These are phyloP conservation scores for Loxodonta africana DNA, from an alignment of 2,113 vertebrate genomes.

Conservation along the genomic window DNA sequence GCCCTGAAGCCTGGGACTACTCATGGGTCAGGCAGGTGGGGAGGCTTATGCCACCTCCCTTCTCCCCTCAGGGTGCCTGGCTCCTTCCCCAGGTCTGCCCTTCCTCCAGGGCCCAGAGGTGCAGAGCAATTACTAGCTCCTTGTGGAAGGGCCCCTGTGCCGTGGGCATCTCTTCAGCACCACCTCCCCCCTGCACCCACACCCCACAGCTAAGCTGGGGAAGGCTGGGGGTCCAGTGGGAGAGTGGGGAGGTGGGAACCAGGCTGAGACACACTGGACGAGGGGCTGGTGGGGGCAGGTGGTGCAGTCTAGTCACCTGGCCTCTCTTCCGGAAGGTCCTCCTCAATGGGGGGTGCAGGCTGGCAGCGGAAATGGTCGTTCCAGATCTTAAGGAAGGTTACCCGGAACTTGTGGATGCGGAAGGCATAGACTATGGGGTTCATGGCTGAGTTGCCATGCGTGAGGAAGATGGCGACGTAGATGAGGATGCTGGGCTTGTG, in stretches of 20 bases:
- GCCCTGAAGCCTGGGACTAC: neutral
- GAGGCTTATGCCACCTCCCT: neutral
- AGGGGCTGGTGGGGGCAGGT: neutral
- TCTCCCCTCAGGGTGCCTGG: neutral
- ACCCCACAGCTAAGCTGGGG: neutral
- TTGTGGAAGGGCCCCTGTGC: neutral
- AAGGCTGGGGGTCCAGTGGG: neutral
- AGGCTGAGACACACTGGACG: neutral
- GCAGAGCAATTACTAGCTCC: neutral
- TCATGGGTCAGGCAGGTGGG: neutral
- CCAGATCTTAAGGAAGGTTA: constrained; percentile 96
- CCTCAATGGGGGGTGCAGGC: neutral
- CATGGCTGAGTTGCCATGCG: constrained; percentile 97
- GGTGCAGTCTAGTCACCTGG: constrained; percentile 59
- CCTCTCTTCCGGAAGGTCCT: constrained; percentile 77
- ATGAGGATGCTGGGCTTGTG: constrained; percentile 87
- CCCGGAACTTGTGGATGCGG: constrained; percentile 96
- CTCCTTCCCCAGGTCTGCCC: neutral
- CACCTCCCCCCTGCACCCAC: neutral
- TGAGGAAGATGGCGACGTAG: constrained; percentile 96
- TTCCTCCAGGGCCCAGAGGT: neutral
- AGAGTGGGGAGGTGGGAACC: neutral
- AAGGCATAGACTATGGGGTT: constrained; percentile 98
- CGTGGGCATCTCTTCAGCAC: neutral
- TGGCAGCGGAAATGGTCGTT: constrained; percentile 94